Base-by-base conservation (phyloP, 37 sponge, comb jelly and placozoan genomes). In the Oscarella lobularis region DNA sequence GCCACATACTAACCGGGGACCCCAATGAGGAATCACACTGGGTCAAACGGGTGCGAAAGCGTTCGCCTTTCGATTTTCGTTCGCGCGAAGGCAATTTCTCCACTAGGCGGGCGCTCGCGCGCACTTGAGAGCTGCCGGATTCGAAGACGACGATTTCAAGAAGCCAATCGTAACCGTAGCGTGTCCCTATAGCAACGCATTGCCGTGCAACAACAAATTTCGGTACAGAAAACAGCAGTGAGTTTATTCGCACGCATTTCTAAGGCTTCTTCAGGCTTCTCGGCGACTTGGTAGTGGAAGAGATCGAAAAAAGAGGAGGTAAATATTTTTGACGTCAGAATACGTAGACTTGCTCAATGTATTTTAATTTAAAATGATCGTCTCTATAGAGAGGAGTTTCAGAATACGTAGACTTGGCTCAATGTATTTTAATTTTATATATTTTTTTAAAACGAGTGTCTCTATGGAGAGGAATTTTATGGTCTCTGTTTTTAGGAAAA, bases 121-220 rank as follows among this genome's bases (percentile, higher is more conserved):
- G 65, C 83, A 87, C 70, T 37, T 87, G 66, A 79, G 87, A 31
- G 84, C 81, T 33, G 78, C 75, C 39, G 87, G 87, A 35, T 87
- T 87, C 69, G 83, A 74, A 80, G 87, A 87, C 37, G 78, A 83
- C 5, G 87, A 87, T 41, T 87, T 87, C 65, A 36, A 36, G 29
- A 87, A 87, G 65, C 87, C 87, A 0, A 76, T 87, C 0, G 73
- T 87, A 69, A 83, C 84, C 0, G 78, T 87, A 3, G 87, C 36
- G 5, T 80, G 77, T 72, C 87, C 87, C 31, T 87, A 77, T 76
- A 87, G 87, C 54, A 87, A 87, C 72, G 87, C 87, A 20, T 72
- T 87, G 35, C 87, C 87, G 1, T 87, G 87, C 66, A 87, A 87
- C 83, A 87, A 87, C 34, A 83, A 87, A 40, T 87, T 87, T 38